Evolutionary conservation across 2,888 invertebrate species (phyloP), one percentile per base, ranked within the genome.

Genomic region (Pammene aurita): DNA sequence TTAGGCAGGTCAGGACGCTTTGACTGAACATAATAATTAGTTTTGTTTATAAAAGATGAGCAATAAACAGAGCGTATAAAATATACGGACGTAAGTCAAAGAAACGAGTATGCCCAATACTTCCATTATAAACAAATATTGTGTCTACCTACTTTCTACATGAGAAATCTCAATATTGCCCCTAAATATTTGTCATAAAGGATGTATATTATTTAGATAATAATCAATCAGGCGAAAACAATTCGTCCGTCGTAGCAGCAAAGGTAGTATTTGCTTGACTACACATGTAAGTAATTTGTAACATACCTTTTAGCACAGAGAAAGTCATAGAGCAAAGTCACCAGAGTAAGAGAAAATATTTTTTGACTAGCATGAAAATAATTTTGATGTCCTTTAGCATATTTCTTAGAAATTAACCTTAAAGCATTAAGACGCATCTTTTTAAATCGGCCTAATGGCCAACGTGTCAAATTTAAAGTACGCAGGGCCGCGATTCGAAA

Each of bases 221-320:
- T 56, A 56, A 13, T 41, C 41, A 56, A 41, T 16, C 56, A 56
- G 10, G 56, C 41, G 18, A 41, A 56, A 41, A 56, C 41, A 16
- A 56, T 41, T 56, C 38, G 11, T 56, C 41, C 18, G 13, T 16
- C 56, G 56, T 41, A 56, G 16, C 56, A 16, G 13, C 41, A 41
- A 13, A 41, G 41, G 41, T 41, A 16, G 16, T 41, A 16, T 56
- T 56, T 6, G 56, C 41, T 41, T 56, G 16, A 41, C 1, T 18
- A 16, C 2, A 56, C 41, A 41, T 18, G 16, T 41, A 13, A 41
- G 38, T 41, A 56, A 56, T 56, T 56, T 16, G 41, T 41, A 41
- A 56, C 16, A 18, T 56, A 41, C 41, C 16, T 56, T 38, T 35
- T 14, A 9, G 10, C 11, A 54, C 1, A 55, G 5, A 55, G 55